These are phyloP conservation scores for Dorcus parallelipipedus DNA, from an alignment of 2,888 invertebrate genomes.

Conservation along the genomic window DNA sequence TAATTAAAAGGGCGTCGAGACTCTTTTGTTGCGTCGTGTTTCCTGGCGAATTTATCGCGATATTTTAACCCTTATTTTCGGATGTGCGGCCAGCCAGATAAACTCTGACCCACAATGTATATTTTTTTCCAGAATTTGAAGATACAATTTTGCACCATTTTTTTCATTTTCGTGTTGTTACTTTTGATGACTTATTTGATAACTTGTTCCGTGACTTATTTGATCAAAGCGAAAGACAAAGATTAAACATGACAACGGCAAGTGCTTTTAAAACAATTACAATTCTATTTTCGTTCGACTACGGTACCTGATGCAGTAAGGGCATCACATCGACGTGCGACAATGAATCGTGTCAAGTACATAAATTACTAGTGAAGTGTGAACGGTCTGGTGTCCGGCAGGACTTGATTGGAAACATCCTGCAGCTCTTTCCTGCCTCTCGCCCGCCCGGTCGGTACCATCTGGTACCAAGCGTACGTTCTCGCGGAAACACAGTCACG, in stretches of 20 bases:
- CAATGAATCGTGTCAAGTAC: neutral
- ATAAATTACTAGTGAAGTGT: neutral
- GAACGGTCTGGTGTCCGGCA: conserved; percentile 1
- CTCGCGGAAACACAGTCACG: neutral
- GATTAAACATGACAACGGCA: too few relatives aligned
- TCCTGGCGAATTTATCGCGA: neutral
- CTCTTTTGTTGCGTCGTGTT: neutral
- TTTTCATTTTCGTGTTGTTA: neutral
- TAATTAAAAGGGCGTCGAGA: too few relatives aligned
- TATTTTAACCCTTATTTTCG: neutral
- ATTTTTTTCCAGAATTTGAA: neutral
- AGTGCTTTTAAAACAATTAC: too few relatives aligned
- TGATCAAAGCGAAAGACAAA: too few relatives aligned
- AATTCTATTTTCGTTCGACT: too few relatives aligned
- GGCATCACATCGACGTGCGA: neutral
- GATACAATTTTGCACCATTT: neutral
- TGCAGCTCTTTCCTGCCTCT: neutral
- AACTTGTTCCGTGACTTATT: too few relatives aligned
- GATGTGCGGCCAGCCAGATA: neutral
- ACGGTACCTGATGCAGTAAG: neutral
- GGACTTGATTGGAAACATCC: conserved; percentile 1
- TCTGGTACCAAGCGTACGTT: conserved; percentile 1
- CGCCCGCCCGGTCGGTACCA: neutral
- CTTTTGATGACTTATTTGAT: too few relatives aligned
- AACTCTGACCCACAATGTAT: neutral